Evolutionary conservation across 1,140 invertebrate species (phyloP).

Genomic region (Drosophila arawakana): DNA sequence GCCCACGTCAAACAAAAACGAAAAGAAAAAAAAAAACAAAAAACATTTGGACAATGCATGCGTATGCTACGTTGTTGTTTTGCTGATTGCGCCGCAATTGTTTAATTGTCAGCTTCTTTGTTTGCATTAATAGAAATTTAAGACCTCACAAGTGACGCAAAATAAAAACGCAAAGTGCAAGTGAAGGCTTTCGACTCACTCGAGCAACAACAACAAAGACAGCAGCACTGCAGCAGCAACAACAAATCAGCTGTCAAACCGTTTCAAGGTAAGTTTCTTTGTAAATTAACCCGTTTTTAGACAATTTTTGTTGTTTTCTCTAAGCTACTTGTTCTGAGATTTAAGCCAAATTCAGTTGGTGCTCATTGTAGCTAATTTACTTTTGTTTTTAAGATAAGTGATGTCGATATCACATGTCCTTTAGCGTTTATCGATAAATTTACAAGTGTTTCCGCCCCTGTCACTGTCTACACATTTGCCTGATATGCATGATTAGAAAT

Average conservation of each 20-base stretch:
- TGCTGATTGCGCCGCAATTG: conserved; percentile 34
- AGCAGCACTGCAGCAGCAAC: conserved; percentile 35
- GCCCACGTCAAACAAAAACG: not conserved
- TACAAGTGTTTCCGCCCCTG: not conserved
- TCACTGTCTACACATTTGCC: not conserved
- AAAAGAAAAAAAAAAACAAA: no score
- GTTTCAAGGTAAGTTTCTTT: conserved; percentile 77
- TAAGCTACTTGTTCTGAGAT: conserved; percentile 1
- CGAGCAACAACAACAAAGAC: conserved; percentile 22
- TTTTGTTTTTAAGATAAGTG: not conserved
- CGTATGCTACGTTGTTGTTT: conserved; percentile 16
- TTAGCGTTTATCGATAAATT: conserved; percentile 13
- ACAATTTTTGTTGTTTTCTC: not conserved
- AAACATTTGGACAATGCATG: conserved; percentile 31
- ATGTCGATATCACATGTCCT: conserved; percentile 24
- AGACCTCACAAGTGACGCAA: conserved; percentile 35
- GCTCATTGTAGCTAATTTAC: not conserved
- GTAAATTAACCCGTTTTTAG: conserved; percentile 62
- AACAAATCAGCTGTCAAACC: conserved; percentile 52
- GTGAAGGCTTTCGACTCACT: conserved; percentile 32
- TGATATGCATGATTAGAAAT: not conserved
- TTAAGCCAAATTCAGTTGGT: not conserved
- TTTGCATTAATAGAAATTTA: conserved; percentile 24
- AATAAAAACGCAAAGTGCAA: conserved; percentile 29
- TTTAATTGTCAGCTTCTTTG: conserved; percentile 34